Evolutionary conservation across 1,140 invertebrate genomes (phyloP).

Genomic region (Carposina sasakii): DNA sequence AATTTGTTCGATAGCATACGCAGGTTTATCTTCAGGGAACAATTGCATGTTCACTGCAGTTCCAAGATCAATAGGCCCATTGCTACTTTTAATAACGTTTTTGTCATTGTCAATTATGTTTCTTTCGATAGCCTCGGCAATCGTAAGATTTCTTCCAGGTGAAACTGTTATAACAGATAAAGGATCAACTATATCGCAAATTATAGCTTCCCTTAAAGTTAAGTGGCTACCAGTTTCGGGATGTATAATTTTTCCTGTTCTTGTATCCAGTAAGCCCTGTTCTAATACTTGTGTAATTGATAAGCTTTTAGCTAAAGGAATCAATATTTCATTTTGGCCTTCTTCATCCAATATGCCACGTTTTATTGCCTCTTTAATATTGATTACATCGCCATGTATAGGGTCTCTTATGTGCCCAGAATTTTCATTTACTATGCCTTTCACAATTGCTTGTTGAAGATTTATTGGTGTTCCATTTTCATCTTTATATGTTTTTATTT

Average conservation of each 20-base stretch:
- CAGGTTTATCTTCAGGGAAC: slow-evolving; percentile 68
- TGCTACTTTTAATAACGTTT: slow-evolving; percentile 79
- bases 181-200: slow-evolving; percentile 90
- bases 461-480: slow-evolving; percentile 76
- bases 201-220: slow-evolving; percentile 85
- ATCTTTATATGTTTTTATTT: slow-evolving; percentile 70
- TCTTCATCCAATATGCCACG: slow-evolving; percentile 87
- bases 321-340: slow-evolving; percentile 82
- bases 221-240: slow-evolving; percentile 88
- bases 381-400: slow-evolving; percentile 83
- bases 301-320: slow-evolving; percentile 86
- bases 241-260: slow-evolving; percentile 88
- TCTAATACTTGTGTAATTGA: slow-evolving; percentile 86
- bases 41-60: slow-evolving; percentile 80
- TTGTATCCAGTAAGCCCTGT: slow-evolving; percentile 87
- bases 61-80: slow-evolving; percentile 78
- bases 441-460: slow-evolving; percentile 83
- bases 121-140: slow-evolving; percentile 85
- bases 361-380: slow-evolving; percentile 87
- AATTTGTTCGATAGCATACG: slow-evolving; percentile 52
- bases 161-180: slow-evolving; percentile 77
- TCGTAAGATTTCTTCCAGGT: slow-evolving; percentile 76
- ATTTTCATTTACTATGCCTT: slow-evolving; percentile 82
- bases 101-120: slow-evolving; percentile 84
- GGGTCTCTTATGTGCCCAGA: slow-evolving; percentile 88